Base-by-base conservation (phyloP, 2,888 invertebrate genomes). In the Siphonodentalium dalli region DNA sequence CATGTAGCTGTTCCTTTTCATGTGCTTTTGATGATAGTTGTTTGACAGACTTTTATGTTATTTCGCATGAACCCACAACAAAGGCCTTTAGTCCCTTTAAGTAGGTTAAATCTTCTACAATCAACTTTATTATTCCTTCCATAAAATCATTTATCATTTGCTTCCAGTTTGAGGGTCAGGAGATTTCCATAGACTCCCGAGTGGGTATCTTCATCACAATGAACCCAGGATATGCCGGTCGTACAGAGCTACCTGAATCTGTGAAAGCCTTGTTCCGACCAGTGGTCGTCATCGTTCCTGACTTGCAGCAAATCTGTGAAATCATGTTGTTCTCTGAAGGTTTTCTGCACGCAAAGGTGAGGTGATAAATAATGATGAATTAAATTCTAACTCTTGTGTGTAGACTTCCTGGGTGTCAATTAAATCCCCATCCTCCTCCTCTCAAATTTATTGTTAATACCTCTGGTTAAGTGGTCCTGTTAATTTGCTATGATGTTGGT, bases 181-280 rank as follows among this genome's bases (percentile, higher is more conserved):
- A 93, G 77, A 93, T 94, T 56, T 84, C 83, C 7, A 81, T 95
- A 78, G 93, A 94, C 82, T 83, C 85, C 6, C 92, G 93, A 83
- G 90, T 93, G 15, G 94, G 94, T 1, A 90, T 95, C 59, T 96
- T 95, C 82, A 92, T 94, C 49, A 95, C 94, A 0, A 94, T 95
- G 93, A 94, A 95, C 84, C 93, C 93, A 0, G 93, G 93, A 0
- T 93, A 94, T 75, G 92, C 93, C 0, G 93, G 93, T 0, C 87
- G 93, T 50, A 93, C 93, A 0, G 93, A 94, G 75, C 83, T 96
- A 27, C 95, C 94, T 0, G 94, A 94, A 81, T 82, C 81, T 6
- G 92, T 95, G 7, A 95, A 95, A 79, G 91, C 92, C 0, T 83
- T 93, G 27, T 95, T 95, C 81, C 85, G 95, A 9, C 94, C 95